Evolutionary conservation across 1,140 invertebrate species (phyloP), one percentile per base, ranked within the genome.

Genomic region (Magallana ariakensis): DNA sequence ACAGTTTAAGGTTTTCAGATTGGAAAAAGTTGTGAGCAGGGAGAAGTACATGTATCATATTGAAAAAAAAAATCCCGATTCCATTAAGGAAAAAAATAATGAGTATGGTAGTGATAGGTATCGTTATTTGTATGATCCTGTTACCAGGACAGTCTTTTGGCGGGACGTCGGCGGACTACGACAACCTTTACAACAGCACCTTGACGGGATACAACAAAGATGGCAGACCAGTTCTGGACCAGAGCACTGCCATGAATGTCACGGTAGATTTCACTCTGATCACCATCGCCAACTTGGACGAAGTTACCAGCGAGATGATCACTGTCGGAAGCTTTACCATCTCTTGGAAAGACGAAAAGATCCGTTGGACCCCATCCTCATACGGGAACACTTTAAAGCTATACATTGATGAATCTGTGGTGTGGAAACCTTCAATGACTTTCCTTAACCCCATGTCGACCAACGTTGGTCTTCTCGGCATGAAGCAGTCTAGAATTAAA

Each of bases 401-500:
- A n/a, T 56, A 85, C 0, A 62, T 90, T n/a, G 87, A 85, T 11
- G 80, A 80, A 15, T 60, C 81, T 16, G 58, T 62, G 22, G 87
- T 90, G 4, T 90, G 89, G 89, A 88, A 84, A 9, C 89, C 89
- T 19, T 62, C 84, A 62, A 19, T 90, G 26, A 57, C 86, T 3
- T 70, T 90, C 15, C 70, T 62, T n/a, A 90, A 87, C 19, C 82
- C 89, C 57, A 84, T 10, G 83, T 26, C 33, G 58, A 58, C 15
- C 85, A 66, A 22, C 33, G 22, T 75, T 19, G 66, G 66, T 26
- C 22, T 75, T 75, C 22, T 75, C 22, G 66, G 66, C 13, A 26
- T 33, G 22, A 75, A 75, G 33, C 19, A 26, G 2, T 75, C 66
- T 4, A 75, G 33, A 75, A 75, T 75, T 26, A 75, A 33, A 26